Evolutionary conservation across 2,888 invertebrate species (phyloP), one percentile per base, ranked within the genome.

Genomic region (Phaonia tiefii): DNA sequence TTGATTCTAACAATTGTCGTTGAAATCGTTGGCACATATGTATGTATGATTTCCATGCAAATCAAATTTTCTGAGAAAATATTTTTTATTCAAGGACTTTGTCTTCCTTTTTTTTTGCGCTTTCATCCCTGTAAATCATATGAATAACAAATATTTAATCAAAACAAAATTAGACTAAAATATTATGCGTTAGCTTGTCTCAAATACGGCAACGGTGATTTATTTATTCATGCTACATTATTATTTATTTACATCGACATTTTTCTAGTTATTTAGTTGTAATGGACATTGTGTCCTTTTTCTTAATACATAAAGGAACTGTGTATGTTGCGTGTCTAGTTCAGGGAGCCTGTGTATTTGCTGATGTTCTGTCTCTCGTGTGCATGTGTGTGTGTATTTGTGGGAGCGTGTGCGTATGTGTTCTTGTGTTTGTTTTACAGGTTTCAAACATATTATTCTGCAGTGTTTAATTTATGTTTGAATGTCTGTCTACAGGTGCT

Each of bases 71-170:
- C n/a, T n/a, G n/a, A n/a, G n/a, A n/a, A n/a, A n/a, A n/a, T n/a
- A n/a, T n/a, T n/a, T n/a, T n/a, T n/a, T n/a, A n/a, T n/a, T n/a
- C n/a, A n/a, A n/a, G n/a, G n/a, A n/a, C n/a, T 46, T 15, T 46
- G 11, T 46, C 46, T 1, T 46, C n/a, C n/a, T n/a, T n/a, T n/a
- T 42, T 42, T 7, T 44, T 4, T 44, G 42, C 13, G 10, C 42
- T 13, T 2, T 13, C n/a, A 2, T n/a, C 42, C 7, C 42, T 56
- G 42, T 42, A 63, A 42, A 63, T 63, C 63, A 22, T 63, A 22
- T 63, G n/a, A 63, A 63, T 22, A 22, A 37, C 63, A 63, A 63
- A 63, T 63, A 63, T 63, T 42, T 63, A 63, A 63, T 63, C 63
- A 63, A 15, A 63, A 42, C 22, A 60, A 17, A 15, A 60, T 10